phyloP scores from a whole-genome alignment of 2,888 invertebrate genomes.

The Serrognathus titanus region DNA sequence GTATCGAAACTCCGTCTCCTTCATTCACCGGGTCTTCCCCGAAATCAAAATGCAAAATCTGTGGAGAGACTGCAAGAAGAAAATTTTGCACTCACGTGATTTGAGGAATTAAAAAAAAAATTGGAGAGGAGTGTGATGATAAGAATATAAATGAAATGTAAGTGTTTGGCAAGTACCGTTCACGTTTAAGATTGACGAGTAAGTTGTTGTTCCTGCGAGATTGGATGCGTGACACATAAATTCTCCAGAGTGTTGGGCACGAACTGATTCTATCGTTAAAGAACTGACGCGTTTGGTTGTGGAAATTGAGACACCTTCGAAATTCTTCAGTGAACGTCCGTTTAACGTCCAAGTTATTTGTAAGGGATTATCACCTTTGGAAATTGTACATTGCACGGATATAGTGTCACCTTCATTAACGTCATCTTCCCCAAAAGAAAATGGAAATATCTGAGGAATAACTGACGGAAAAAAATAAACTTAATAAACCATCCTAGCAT shows the following conservation, averaged over 20 bases:
- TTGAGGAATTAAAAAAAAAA: background rate
- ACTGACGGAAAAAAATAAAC: constrained; percentile 46
- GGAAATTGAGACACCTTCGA: constrained; percentile 55
- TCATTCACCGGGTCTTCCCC: constrained; percentile 71
- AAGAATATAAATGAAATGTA: background rate
- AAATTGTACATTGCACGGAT: constrained; percentile 67
- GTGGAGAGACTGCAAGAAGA: constrained; percentile 65
- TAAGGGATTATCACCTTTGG: constrained; percentile 77
- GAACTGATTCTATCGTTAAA: constrained; percentile 69
- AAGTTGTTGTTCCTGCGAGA: constrained; percentile 63
- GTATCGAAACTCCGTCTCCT: constrained; percentile 70
- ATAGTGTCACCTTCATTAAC: constrained; percentile 75
- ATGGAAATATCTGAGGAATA: constrained; percentile 66
- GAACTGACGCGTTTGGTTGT: constrained; percentile 63
- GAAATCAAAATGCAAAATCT: constrained; percentile 69
- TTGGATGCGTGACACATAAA: constrained; percentile 71
- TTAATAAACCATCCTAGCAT: too few species aligned
- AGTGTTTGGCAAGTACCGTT: constrained; percentile 58
- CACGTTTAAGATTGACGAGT: constrained; percentile 63
- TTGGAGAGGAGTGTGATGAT: constrained; percentile 21
- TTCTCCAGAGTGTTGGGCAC: constrained; percentile 68
- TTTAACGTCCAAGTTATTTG: constrained; percentile 66
- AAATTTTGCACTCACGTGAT: background rate
- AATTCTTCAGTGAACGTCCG: constrained; percentile 57
- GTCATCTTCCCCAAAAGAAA: constrained; percentile 65